Evolutionary conservation across 2,113 vertebrate genomes (phyloP).

Genomic region (Corydoras sp.): DNA sequence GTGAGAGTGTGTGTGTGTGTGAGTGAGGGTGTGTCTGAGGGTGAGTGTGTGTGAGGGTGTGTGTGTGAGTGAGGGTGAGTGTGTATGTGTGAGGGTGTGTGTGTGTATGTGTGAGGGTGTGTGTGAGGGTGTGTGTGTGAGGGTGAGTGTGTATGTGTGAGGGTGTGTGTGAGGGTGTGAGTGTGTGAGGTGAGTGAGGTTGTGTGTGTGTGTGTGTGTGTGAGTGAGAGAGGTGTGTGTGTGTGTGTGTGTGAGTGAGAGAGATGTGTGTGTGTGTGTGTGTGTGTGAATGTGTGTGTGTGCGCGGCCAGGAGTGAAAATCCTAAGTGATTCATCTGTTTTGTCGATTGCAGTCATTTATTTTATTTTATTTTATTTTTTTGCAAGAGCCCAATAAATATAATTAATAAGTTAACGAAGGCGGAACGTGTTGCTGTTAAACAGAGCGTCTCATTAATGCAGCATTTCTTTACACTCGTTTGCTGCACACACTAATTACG

Average conservation of each 20-base stretch:
- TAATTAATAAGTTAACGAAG: no score
- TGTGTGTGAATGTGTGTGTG: neutral
- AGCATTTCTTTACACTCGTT: no score
- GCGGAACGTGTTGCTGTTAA: no score
- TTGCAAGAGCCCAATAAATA: constrained; percentile 30
- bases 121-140: neutral
- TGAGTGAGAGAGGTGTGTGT: neutral
- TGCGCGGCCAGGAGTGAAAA: neutral
- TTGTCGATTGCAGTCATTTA: neutral
- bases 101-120: neutral
- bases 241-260: neutral
- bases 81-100: no score
- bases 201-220: neutral
- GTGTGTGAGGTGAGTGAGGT: neutral
- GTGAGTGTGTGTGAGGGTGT: neutral
- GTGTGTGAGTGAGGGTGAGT: neutral
- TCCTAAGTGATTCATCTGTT: no score
- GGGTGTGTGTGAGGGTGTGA: neutral
- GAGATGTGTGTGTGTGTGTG: neutral
- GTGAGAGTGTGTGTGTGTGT: neutral
- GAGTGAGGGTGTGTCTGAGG: neutral
- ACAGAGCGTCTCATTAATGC: no score
- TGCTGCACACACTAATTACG: no score
- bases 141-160: no score
- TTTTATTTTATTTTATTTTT: constrained; percentile 6